Evolutionary conservation across 2,888 invertebrate species (phyloP), one percentile per base, ranked within the genome.

Genomic region (Seira sanloemensis): DNA sequence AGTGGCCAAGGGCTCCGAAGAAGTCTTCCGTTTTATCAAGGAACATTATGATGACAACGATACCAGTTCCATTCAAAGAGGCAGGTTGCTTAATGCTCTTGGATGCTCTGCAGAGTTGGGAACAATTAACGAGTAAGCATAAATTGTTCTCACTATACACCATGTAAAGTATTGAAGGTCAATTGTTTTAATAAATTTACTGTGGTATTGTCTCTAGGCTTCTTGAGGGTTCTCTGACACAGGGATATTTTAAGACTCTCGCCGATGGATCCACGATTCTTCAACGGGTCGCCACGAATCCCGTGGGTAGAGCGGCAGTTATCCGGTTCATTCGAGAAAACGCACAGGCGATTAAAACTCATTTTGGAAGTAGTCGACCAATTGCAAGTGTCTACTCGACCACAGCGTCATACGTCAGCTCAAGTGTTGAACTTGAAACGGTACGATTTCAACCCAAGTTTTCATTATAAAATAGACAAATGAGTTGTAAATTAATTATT

Each of bases 11-110:
- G 82, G 72, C 24, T 37, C 37, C 23, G 83, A 50, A 12, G 68
- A 67, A 0, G 46, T 58, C 16, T 86, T 86, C 62, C 72, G 85
- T 62, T 87, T 87, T 73, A 71, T 87, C 18, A 69, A 78, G 19
- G 21, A 68, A 19, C 74, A 68, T 2, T 87, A 87, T 16, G 65
- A 62, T n/a, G 73, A 75, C 19, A 7, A 37, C 0, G n/a, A 54
- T 1, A 85, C 75, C 0, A 78, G 77, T 21, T 25, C 71, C 0
- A 69, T 83, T 19, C 87, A 87, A 66, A 50, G 46, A 62, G 72
- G 75, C 16, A 37, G 50, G 2, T 75, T 87, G 1, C 26, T 85
- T 1, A 87, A 85, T 76, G 80, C 80, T 24, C 66, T 87, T 19
- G 86, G 65, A 0, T 87, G 87, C 62, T n/a, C 85, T 1, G 46